Evolutionary conservation across 1,140 invertebrate genomes (phyloP).

Genomic region (Drosophila funebris): DNA sequence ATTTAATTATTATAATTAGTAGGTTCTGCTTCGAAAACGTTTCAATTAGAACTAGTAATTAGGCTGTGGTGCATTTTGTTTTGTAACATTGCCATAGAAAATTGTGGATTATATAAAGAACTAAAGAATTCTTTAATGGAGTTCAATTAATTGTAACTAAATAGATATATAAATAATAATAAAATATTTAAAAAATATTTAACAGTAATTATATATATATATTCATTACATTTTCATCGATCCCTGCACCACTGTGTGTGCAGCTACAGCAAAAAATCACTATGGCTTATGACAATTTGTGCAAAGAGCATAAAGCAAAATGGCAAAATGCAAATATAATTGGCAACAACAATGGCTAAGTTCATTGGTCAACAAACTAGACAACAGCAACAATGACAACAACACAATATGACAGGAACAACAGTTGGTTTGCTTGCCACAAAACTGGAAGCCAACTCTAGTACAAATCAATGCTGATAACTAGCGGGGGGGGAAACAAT

Average conservation of each 20-base stretch:
- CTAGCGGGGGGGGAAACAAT: not conserved
- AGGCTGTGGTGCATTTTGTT: not conserved
- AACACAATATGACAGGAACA: not conserved
- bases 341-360: constrained; percentile 65
- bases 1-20: not conserved
- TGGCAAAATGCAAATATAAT: constrained; percentile 67
- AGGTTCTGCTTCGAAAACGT: not conserved
- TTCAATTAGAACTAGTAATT: not conserved
- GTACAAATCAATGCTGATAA: constrained; percentile 21
- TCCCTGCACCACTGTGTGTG: constrained; percentile 31
- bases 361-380: constrained; percentile 62
- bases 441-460: constrained; percentile 16
- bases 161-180: too few species aligned
- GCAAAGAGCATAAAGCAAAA: constrained; percentile 45
- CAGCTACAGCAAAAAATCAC: constrained; percentile 21
- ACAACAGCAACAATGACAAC: constrained; percentile 4
- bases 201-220: too few species aligned
- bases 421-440: constrained; percentile 20
- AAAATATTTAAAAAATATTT: too few species aligned
- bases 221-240: not conserved
- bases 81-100: not conserved
- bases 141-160: too few species aligned
- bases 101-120: not conserved
- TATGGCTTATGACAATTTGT: constrained; percentile 52
- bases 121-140: too few species aligned